phyloP scores from a whole-genome alignment of 2,888 invertebrate genomes.

The Strigamia maritima region DNA sequence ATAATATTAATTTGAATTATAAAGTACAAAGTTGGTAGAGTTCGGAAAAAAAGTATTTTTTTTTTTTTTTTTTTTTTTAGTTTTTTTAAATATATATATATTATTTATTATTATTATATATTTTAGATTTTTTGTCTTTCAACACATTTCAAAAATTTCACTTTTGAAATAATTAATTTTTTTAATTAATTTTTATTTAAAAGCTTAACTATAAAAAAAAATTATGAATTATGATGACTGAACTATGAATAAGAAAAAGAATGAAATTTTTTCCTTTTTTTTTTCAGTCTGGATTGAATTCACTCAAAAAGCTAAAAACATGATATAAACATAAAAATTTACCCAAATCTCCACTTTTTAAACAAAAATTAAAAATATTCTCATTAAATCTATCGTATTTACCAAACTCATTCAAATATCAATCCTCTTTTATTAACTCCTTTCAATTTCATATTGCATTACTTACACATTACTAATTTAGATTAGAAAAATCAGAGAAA shows the following conservation, averaged over 20 bases:
- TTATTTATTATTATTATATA: background rate
- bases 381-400: background rate
- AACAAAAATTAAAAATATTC: background rate
- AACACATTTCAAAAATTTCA: slow-evolving; percentile 13
- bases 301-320: background rate
- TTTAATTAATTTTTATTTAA: background rate
- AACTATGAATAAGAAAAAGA: slow-evolving; percentile 18
- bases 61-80: background rate
- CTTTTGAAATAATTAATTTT: background rate
- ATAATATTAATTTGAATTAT: slow-evolving; percentile 22
- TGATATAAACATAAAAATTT: background rate
- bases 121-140: background rate
- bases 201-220: slow-evolving; percentile 25
- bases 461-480: background rate
- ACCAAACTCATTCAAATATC: background rate
- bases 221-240: slow-evolving; percentile 16
- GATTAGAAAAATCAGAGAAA: background rate
- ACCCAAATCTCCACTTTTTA: too few relatives aligned
- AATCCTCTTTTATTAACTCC: background rate
- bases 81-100: background rate
- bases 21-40: slow-evolving; percentile 24
- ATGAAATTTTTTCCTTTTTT: background rate
- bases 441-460: background rate
- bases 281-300: background rate
- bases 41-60: background rate